A percentile compares a stretch with the other conserved stretches of the same genome.
Conservation (phyloP, 2,888 invertebrate genomes). For the Eugnorisma glareosa region DNA sequence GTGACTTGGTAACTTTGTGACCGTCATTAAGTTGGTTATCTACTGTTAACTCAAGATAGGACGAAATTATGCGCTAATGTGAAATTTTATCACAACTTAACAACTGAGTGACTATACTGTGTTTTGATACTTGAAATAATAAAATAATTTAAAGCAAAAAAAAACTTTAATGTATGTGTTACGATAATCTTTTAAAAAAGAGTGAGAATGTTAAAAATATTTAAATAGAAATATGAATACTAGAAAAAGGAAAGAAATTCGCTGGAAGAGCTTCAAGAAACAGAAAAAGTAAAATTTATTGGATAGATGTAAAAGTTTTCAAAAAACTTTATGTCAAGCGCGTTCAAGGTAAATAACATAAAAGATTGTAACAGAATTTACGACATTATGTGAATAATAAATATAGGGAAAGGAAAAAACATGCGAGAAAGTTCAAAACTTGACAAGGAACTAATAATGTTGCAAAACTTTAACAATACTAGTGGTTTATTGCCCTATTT, state of each 20-base stretch:
- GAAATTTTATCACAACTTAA: constrained; percentile 16
- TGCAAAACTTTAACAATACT: constrained; percentile 22
- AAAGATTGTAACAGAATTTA: constrained; percentile 26
- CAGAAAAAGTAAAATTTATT: constrained; percentile 7
- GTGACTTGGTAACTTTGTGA: constrained; percentile 40
- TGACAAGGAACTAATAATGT: constrained; percentile 17
- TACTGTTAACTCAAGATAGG: constrained; percentile 27
- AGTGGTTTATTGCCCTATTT: constrained; percentile 3
- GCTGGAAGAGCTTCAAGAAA: neutral
- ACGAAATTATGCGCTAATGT: constrained; percentile 30
- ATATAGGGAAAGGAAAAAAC: constrained; percentile 26
- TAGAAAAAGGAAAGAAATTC: neutral
- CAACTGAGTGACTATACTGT: constrained; percentile 3
- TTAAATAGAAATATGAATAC: neutral
- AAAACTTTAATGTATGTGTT: neutral
- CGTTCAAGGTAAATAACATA: neutral
- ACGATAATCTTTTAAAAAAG: neutral
- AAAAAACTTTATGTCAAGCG: neutral
- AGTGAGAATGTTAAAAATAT: neutral
- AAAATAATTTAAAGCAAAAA: neutral
- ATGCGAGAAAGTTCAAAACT: constrained; percentile 40
- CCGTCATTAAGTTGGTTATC: constrained; percentile 38
- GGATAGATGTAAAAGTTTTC: neutral
- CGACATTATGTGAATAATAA: constrained; percentile 32
- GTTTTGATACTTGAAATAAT: constrained; percentile 39